Evolutionary conservation across 2,113 vertebrate genomes (phyloP).

Genomic region (Mastomys natalensis): DNA sequence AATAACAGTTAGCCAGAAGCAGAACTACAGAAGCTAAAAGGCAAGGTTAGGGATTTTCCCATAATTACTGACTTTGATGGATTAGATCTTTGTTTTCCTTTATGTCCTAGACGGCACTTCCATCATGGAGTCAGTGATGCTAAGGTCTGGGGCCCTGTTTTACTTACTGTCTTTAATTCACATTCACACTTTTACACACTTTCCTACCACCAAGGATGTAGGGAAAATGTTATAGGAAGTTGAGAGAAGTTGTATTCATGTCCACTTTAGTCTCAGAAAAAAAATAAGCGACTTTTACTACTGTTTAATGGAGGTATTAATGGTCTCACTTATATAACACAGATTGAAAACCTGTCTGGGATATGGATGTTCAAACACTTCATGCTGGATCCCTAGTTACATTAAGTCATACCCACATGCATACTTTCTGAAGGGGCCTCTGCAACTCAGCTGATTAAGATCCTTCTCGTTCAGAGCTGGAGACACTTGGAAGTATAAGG

Average conservation of each 20-base stretch:
- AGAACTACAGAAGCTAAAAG: background rate
- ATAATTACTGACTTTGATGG: background rate
- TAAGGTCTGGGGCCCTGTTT: background rate
- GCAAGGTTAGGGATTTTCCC: background rate
- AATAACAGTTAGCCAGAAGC: background rate
- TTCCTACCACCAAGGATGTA: background rate
- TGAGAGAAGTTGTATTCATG: background rate
- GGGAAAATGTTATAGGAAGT: background rate
- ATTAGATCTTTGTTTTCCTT: background rate
- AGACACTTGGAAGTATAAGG: background rate
- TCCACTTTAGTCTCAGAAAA: background rate
- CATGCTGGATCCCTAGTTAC: background rate
- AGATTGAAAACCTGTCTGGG: background rate
- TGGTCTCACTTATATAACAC: background rate
- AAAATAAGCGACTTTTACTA: background rate
- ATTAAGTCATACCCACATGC: background rate
- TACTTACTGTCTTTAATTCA: background rate
- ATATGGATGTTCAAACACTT: background rate
- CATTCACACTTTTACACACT: background rate
- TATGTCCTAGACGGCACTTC: too few species aligned
- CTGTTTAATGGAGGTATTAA: background rate
- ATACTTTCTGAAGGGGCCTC: background rate
- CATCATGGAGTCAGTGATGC: background rate
- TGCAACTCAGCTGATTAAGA: background rate
- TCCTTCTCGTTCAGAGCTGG: background rate